Evolutionary conservation across 2,888 invertebrate species (phyloP).

Genomic region (Mechanitis messenoides): DNA sequence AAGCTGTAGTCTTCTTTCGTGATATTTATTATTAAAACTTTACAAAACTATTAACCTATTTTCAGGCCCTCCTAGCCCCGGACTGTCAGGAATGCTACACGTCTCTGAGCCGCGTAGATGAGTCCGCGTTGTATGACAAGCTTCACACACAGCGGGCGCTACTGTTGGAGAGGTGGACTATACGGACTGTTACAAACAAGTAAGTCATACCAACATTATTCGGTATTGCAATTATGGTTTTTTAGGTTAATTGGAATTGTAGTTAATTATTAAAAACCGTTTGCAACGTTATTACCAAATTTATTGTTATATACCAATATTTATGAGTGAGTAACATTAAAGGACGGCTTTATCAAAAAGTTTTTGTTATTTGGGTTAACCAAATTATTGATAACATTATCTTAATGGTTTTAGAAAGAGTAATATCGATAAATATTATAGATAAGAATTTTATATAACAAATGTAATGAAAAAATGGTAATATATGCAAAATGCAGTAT

Average conservation of each 20-base stretch:
- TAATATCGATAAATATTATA: not conserved
- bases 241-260: too few species aligned
- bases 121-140: constrained; percentile 55
- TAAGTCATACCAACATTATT: constrained; percentile 34
- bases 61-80: constrained; percentile 80
- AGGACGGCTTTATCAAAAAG: not conserved
- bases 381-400: constrained; percentile 5
- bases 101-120: constrained; percentile 43
- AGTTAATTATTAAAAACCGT: too few species aligned
- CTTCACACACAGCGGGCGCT: constrained; percentile 64
- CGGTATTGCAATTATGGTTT: too few species aligned
- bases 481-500: too few species aligned
- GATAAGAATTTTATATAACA: not conserved
- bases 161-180: constrained; percentile 89
- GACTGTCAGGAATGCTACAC: constrained; percentile 82
- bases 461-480: too few species aligned
- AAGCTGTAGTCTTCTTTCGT: too few species aligned
- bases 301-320: too few species aligned
- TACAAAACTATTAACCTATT: not conserved
- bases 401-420: constrained; percentile 1
- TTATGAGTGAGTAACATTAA: too few species aligned
- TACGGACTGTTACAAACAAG: constrained; percentile 76
- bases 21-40: not conserved
- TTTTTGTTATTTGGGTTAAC: not conserved
- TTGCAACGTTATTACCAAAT: too few species aligned